A percentile compares a stretch with the other conserved stretches of the same genome.
Evolutionary conservation across 2,113 vertebrate genomes (phyloP).

Genomic region (Thymallus thymallus): DNA sequence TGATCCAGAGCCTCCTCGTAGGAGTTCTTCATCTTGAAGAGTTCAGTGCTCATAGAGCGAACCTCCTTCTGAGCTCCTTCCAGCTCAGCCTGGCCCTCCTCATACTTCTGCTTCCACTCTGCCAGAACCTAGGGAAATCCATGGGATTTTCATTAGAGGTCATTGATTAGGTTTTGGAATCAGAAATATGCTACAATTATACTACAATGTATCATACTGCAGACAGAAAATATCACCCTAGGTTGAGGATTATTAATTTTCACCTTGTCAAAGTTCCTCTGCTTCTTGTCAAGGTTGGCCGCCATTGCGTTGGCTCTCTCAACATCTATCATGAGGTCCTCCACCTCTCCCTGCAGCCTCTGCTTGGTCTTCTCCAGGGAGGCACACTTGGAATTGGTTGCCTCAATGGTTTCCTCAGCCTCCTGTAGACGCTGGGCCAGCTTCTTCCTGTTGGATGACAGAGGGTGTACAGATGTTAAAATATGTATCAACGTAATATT

Average conservation of each 20-base stretch:
- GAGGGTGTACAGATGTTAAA: too few relatives aligned
- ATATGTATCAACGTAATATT: neutral
- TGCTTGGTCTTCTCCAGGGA: slow-evolving; percentile 75
- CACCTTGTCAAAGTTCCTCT: slow-evolving; percentile 18
- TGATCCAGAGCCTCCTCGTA: slow-evolving; percentile 9
- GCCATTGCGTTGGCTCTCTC: slow-evolving; percentile 2
- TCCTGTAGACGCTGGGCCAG: slow-evolving; percentile 67
- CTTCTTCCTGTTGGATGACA: slow-evolving; percentile 58
- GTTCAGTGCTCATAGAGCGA: slow-evolving; percentile 5
- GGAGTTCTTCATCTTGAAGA: slow-evolving; percentile 14
- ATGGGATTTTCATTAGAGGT: too few relatives aligned
- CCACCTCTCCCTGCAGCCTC: slow-evolving; percentile 62
- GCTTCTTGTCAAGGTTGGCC: slow-evolving; percentile 5
- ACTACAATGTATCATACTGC: neutral
- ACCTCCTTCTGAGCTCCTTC: slow-evolving; percentile 11
- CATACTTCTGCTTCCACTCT: slow-evolving; percentile 13
- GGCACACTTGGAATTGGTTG: slow-evolving; percentile 63
- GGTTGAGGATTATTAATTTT: too few relatives aligned
- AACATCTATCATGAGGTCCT: slow-evolving; percentile 15
- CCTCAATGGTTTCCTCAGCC: slow-evolving; percentile 68
- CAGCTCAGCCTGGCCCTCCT: slow-evolving; percentile 7
- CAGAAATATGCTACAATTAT: neutral
- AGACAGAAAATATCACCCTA: neutral
- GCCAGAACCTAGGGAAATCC: slow-evolving; percentile 14
- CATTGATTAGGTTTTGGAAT: neutral